Conservation (phyloP, 2,797 vertebrate species). For the Cirrhinus molitorella region DNA sequence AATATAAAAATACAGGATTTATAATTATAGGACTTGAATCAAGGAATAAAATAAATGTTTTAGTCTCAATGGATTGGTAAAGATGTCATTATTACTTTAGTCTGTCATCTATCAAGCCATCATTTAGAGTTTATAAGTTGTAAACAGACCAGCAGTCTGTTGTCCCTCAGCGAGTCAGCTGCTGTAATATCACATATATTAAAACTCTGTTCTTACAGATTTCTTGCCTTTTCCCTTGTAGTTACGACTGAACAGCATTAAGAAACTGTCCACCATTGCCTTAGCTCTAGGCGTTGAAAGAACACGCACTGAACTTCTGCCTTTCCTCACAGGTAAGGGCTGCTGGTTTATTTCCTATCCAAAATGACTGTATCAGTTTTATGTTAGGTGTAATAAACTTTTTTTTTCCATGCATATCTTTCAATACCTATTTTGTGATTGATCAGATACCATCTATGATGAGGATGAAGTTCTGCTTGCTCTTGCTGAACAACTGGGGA, state of each 20-base stretch:
- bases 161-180: not conserved
- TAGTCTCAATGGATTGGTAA: not conserved
- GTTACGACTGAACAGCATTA: slow-evolving; percentile 88
- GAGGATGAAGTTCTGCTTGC: slow-evolving; percentile 90
- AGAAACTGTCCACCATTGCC: slow-evolving; percentile 88
- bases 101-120: not conserved
- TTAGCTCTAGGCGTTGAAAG: slow-evolving; percentile 87
- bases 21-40: not conserved
- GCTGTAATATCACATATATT: not conserved
- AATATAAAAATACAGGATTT: not conserved
- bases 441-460: slow-evolving; percentile 87
- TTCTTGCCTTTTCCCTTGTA: slow-evolving; percentile 54
- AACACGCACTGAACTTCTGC: slow-evolving; percentile 87
- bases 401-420: not conserved
- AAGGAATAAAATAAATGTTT: not conserved
- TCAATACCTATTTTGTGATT: not conserved
- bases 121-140: not conserved
- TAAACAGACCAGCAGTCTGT: not conserved
- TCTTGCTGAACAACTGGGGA: slow-evolving; percentile 87
- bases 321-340: slow-evolving; percentile 85
- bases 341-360: not conserved
- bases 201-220: not conserved
- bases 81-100: not conserved
- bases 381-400: not conserved
- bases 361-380: not conserved